Evolutionary conservation across 2,888 invertebrate genomes (phyloP).

Genomic region (Drosophila longiperda): DNA sequence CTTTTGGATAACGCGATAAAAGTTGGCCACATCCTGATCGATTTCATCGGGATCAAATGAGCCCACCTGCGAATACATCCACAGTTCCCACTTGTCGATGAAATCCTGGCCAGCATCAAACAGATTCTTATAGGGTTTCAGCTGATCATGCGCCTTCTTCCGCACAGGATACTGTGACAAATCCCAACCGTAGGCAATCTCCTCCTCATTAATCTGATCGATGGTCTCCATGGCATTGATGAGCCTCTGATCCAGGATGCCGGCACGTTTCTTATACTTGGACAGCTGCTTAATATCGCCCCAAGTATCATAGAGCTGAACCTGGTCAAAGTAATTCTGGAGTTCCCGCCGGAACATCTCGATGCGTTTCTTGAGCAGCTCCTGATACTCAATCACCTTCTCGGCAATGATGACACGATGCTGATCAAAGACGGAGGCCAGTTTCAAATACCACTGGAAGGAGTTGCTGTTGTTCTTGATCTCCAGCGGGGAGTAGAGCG

Average conservation of each 20-base stretch:
- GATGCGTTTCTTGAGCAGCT: slow-evolving; percentile 90
- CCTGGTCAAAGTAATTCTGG: slow-evolving; percentile 91
- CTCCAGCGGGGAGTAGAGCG: slow-evolving; percentile 91
- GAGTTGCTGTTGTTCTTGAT: slow-evolving; percentile 95
- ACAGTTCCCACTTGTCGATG: slow-evolving; percentile 91
- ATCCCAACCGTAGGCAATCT: slow-evolving; percentile 94
- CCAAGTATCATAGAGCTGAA: slow-evolving; percentile 94
- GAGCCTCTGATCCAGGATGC: slow-evolving; percentile 88
- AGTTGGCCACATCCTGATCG: slow-evolving; percentile 86
- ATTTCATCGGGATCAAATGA: slow-evolving; percentile 95
- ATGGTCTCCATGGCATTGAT: slow-evolving; percentile 91
- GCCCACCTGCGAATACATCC: slow-evolving; percentile 94
- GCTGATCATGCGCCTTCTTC: slow-evolving; percentile 91
- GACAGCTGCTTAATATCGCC: slow-evolving; percentile 93
- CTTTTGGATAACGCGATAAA: slow-evolving; percentile 90
- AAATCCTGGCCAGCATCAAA: slow-evolving; percentile 96
- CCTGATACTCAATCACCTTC: slow-evolving; percentile 95
- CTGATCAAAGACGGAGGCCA: slow-evolving; percentile 93
- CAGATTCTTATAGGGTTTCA: slow-evolving; percentile 93
- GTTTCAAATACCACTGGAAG: slow-evolving; percentile 94
- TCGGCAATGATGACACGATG: slow-evolving; percentile 91
- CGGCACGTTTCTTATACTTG: slow-evolving; percentile 92
- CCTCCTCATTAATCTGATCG: slow-evolving; percentile 96
- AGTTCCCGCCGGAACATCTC: slow-evolving; percentile 93
- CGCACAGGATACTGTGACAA: slow-evolving; percentile 94